Evolutionary conservation across 2,888 invertebrate species (phyloP), one percentile per base, ranked within the genome.

Genomic region (Cryptocheilus praepositus): DNA sequence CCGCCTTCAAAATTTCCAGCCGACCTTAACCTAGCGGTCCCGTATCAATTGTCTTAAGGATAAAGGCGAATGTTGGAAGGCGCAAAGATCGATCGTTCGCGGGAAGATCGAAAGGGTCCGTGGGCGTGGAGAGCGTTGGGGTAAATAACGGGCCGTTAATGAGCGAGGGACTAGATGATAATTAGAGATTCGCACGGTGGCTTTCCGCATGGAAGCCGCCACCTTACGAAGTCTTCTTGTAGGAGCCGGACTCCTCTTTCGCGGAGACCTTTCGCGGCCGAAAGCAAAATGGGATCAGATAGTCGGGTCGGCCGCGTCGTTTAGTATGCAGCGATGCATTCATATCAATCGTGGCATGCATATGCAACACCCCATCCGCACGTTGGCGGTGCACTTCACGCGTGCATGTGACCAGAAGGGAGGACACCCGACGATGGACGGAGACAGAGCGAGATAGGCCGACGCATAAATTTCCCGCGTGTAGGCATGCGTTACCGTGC

Each of bases 281-380:
- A 81, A 85, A 81, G 80, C 75, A 81, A 81, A 82, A 83, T 76
- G 78, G 77, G 81, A 87, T 88, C 86, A 81, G 85, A 88, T 85
- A 86, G 76, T 77, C 61, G 49, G 58, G 69, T 75, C 71, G 70
- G 22, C 52, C 73, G 70, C 71, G 76, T 77, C 83, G 83, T 84
- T 86, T 85, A 82, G 81, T 81, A 87, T 85, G 85, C 87, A 85
- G 78, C 86, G 83, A 83, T 88, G 87, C 88, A 85, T 88, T 86
- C 83, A 84, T 87, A 88, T 86, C 88, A 85, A 87, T 87, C 82
- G 83, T 64, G 71, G 78, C 84, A 86, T 86, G 86, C 84, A 86
- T 87, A 86, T 86, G 83, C 84, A 84, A 84, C 76, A 78, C 36
- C 70, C 61, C 56, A 55, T 56, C 36, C 44, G 56, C 56, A 19